These are phyloP conservation scores for Hemibagrus wyckioides DNA, from an alignment of 2,113 vertebrate genomes.

Conservation along the genomic window DNA sequence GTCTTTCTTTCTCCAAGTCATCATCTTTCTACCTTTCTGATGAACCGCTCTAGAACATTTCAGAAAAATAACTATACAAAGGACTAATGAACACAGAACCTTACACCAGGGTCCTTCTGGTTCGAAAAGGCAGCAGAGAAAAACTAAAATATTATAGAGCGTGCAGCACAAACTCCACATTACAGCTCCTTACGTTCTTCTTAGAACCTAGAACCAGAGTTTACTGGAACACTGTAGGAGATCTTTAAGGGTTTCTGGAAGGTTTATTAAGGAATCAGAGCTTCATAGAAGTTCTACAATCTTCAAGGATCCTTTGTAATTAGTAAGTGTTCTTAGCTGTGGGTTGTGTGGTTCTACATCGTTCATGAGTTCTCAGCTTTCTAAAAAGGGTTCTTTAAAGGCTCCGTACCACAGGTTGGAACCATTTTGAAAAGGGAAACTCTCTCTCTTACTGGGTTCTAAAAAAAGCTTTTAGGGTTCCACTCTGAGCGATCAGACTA, in stretches of 20 bases:
- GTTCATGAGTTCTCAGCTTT: not conserved
- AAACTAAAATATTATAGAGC: not conserved
- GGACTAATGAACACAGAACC: not conserved
- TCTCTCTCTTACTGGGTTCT: not conserved
- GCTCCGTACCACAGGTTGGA: no score
- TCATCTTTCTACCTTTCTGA: not conserved
- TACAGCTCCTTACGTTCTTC: not conserved
- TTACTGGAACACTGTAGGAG: no score
- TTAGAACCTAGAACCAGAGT: not conserved
- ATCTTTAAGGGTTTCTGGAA: no score
- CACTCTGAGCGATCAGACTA: not conserved
- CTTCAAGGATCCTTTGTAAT: no score
- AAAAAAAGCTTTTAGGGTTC: not conserved
- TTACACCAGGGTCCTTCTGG: not conserved
- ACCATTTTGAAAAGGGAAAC: no score
- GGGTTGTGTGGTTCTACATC: not conserved
- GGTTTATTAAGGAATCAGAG: no score
- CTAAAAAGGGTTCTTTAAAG: not conserved
- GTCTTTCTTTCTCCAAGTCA: not conserved
- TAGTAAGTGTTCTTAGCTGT: no score
- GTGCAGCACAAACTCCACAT: no score
- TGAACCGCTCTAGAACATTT: not conserved
- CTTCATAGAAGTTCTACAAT: no score
- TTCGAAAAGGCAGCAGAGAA: not conserved
- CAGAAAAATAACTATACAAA: no score